A percentile compares a stretch with the other conserved stretches of the same genome.
Evolutionary conservation across 2,797 vertebrate species (phyloP).

Genomic region (Tangara arthus): DNA sequence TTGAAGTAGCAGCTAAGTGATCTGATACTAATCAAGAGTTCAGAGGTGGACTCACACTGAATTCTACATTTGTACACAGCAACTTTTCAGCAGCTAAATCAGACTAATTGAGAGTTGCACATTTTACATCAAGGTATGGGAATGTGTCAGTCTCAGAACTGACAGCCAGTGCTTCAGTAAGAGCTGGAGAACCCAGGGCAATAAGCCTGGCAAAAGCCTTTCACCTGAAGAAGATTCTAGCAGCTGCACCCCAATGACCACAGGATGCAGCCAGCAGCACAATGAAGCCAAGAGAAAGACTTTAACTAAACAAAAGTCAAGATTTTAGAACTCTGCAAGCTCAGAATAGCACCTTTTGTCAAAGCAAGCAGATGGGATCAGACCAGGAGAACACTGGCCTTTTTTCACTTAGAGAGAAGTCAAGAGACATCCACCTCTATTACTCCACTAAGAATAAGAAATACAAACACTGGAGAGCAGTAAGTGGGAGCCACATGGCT

Average conservation of each 20-base stretch:
- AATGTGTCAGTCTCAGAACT: background rate
- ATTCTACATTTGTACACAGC: background rate
- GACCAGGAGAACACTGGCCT: background rate
- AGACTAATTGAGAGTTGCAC: background rate
- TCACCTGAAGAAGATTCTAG: background rate
- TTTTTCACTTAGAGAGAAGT: background rate
- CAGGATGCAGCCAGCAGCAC: fast-evolving
- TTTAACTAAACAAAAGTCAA: background rate
- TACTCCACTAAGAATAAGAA: background rate
- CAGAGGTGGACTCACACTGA: background rate
- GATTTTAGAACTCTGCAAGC: background rate
- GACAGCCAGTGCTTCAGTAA: background rate
- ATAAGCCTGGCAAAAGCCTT: background rate
- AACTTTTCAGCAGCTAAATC: background rate
- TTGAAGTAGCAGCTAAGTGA: background rate
- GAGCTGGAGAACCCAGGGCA: background rate
- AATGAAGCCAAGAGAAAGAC: background rate
- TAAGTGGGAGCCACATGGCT: background rate
- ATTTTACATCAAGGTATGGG: background rate
- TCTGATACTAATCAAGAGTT: background rate
- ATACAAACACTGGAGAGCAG: background rate
- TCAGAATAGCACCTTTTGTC: background rate
- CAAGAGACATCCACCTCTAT: background rate
- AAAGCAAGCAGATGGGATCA: background rate
- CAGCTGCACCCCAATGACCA: background rate